These are phyloP conservation scores for Prunella himalayana DNA, from an alignment of 2,113 vertebrate species.

Conservation along the genomic window DNA sequence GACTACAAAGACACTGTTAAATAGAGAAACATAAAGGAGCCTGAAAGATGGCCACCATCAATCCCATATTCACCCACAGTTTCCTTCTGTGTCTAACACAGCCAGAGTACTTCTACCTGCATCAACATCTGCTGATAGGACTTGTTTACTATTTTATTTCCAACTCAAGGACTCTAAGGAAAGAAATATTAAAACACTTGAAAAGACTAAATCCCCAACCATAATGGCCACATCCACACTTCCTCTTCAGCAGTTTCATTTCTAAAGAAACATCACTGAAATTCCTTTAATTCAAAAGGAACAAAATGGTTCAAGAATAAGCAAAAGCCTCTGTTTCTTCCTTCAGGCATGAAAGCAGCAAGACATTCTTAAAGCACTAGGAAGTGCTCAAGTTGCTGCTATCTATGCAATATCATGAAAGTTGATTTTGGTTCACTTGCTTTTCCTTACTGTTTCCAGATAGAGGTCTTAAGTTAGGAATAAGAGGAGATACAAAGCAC, in stretches of 20 bases:
- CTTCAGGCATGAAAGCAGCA: neutral
- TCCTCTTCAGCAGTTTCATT: neutral
- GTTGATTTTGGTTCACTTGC: conserved; percentile 9
- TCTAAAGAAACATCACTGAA: neutral
- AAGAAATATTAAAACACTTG: neutral
- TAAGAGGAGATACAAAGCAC: conserved; percentile 50
- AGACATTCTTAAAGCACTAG: neutral
- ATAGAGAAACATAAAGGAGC: neutral
- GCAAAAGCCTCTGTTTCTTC: neutral
- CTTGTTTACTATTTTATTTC: neutral
- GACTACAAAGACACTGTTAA: neutral
- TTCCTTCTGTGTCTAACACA: neutral
- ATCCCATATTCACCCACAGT: neutral
- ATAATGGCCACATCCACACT: neutral
- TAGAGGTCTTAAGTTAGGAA: conserved; percentile 44
- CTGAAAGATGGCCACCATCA: neutral
- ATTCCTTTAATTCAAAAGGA: conserved; percentile 8
- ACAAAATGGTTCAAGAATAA: conserved; percentile 16
- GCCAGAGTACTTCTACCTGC: neutral
- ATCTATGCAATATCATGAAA: conserved; percentile 4
- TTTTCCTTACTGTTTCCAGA: conserved; percentile 35
- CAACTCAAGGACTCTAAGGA: neutral
- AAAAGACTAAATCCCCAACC: neutral
- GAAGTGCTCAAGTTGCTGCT: neutral
- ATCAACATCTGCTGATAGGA: neutral